Base-by-base conservation (phyloP, 2,797 vertebrate species). In the Leptodactylus fallax region DNA sequence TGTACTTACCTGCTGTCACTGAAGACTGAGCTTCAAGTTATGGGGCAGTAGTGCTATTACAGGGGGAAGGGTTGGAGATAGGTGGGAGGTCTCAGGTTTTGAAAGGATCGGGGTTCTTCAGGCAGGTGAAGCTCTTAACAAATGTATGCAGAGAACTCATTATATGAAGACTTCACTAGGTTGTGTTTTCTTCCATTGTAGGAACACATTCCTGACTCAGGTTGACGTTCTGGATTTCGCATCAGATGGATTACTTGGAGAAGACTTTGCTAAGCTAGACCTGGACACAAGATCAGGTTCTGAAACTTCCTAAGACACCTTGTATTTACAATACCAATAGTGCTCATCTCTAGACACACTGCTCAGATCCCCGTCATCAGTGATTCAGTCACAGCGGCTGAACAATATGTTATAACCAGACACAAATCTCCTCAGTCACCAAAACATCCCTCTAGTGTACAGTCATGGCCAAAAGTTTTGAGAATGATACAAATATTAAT, bases 271-370 rank as follows among this genome's bases (percentile, higher is more conserved):
- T 81, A 89, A 88, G 74, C 47, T 3, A 12, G 0, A 81, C 67
- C 25, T 63, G 94, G 95, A 96, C 96, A 92, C 91, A 12, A 0
- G 67, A 63, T 25, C 58, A 94, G 95, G 96, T 97, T 91, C 91
- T 79, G 45, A 85, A 65, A 21, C 17, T 16, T 45, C 21, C 13
- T 80, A 9, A 49, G 19, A 21, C 6, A 74, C 7, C 16, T 47
- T 72, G 4, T 19, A 17, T 36, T 16, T 71, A 14, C 6, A 45
- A 6, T 17, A 36, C 49, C 49, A 51, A 10, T 51, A 58, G 7
- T 58, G 55, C 55, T 14, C 14, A 12, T 4, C 14, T 12, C 55
- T 58, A 16, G 5, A 58, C 12, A 58, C 14, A 58, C 14, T 3
- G n/a, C n/a, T n/a, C n/a, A n/a, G n/a, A n/a, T n/a, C n/a, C n/a